Percentiles rank a stretch among this genome's conserved stretches.
Conservation (phyloP, 1,140 invertebrate genomes). For the Pachypsylla venusta region DNA sequence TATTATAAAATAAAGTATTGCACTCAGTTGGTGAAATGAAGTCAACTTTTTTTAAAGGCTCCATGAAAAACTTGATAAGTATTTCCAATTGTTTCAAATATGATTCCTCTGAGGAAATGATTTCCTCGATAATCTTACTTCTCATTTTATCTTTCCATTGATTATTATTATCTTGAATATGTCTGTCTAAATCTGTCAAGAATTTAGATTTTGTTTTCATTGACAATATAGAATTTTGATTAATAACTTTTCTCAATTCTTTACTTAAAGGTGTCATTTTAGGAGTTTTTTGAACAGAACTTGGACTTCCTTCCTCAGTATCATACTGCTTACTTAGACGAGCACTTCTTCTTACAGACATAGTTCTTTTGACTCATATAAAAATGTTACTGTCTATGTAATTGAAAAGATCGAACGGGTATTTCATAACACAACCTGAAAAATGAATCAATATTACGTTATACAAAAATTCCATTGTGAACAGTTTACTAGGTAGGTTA, state of each 20-base stretch:
- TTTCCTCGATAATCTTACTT: slow-evolving; percentile 43
- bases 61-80: slow-evolving; percentile 51
- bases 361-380: no score
- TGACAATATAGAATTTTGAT: slow-evolving; percentile 44
- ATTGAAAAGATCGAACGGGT: no score
- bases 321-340: slow-evolving; percentile 1
- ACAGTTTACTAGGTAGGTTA: no score
- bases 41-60: slow-evolving; percentile 41
- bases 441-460: no score
- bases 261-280: slow-evolving; percentile 35
- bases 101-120: slow-evolving; percentile 51
- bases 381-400: no score
- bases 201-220: slow-evolving; percentile 41
- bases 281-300: slow-evolving; percentile 15
- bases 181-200: slow-evolving; percentile 34
- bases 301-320: slow-evolving; percentile 13
- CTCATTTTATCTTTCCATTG: slow-evolving; percentile 34
- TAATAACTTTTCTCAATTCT: slow-evolving; percentile 41
- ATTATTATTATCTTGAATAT: slow-evolving; percentile 31
- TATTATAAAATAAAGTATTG: slow-evolving; percentile 48
- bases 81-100: slow-evolving; percentile 52
- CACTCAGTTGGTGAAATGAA: slow-evolving; percentile 40
- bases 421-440: no score
- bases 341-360: not conserved
- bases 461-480: no score